A percentile compares a stretch with the other conserved stretches of the same genome.
These are phyloP conservation scores for Ranitomeya imitator DNA, from an alignment of 2,113 vertebrate species.

Conservation along the genomic window DNA sequence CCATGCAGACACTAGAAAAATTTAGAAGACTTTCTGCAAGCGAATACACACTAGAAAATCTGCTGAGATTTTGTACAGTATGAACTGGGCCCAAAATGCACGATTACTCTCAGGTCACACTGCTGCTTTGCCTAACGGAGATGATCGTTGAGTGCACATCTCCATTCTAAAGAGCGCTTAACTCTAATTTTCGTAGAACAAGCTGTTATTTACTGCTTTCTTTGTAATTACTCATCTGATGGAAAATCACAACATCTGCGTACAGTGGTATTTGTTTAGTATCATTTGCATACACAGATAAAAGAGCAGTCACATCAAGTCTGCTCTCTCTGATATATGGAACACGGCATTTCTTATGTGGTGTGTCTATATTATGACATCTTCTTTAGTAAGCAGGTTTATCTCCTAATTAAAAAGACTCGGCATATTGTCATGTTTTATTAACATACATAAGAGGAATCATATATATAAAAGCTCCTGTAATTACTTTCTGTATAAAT, in stretches of 20 bases:
- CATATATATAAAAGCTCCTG: slow-evolving; percentile 8
- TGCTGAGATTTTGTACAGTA: too few relatives aligned
- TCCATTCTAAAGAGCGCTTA: slow-evolving; percentile 23
- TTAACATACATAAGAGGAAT: background rate
- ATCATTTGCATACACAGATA: slow-evolving; percentile 31
- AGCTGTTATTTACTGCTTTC: slow-evolving; percentile 43
- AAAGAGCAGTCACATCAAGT: slow-evolving; percentile 24
- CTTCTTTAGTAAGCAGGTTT: slow-evolving; percentile 24
- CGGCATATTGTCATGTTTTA: slow-evolving; percentile 17
- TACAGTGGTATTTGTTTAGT: slow-evolving; percentile 28
- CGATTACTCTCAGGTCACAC: background rate
- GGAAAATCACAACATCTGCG: slow-evolving; percentile 41
- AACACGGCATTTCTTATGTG: slow-evolving; percentile 8
- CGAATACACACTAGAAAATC: too few relatives aligned
- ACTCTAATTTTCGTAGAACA: slow-evolving; percentile 12
- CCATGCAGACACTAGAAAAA: too few relatives aligned
- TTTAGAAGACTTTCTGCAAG: too few relatives aligned
- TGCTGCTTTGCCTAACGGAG: background rate
- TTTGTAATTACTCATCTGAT: slow-evolving; percentile 37
- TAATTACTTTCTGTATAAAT: background rate
- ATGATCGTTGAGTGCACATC: background rate
- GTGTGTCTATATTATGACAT: slow-evolving; percentile 2
- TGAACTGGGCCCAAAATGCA: background rate
- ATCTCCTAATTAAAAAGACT: background rate
- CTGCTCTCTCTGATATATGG: slow-evolving; percentile 9